These are phyloP conservation scores for Alaudala cheleensis DNA, from an alignment of 2,113 vertebrate genomes.

Conservation along the genomic window DNA sequence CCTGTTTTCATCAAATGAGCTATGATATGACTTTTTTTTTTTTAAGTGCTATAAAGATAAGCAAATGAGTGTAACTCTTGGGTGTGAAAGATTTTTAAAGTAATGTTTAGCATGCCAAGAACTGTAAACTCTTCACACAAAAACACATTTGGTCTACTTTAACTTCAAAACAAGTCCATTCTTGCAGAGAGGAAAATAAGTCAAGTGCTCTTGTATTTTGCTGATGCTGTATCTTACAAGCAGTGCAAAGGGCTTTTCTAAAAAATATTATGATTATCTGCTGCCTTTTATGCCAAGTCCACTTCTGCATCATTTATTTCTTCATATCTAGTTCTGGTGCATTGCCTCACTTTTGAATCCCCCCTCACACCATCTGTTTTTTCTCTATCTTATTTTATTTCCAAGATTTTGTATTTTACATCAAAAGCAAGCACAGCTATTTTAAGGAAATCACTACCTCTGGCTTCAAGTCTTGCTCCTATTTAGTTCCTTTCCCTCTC, in stretches of 20 bases:
- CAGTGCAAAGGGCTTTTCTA: background rate
- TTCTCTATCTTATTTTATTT: constrained; percentile 24
- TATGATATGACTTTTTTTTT: background rate
- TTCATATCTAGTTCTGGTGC: background rate
- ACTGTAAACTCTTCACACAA: background rate
- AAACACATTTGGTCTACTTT: constrained; percentile 10
- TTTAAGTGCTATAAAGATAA: constrained; percentile 46
- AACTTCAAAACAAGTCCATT: constrained; percentile 7
- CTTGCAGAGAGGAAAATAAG: constrained; percentile 1
- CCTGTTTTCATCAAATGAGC: background rate
- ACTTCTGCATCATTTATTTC: constrained; percentile 16
- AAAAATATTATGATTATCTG: background rate
- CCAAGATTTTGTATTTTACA: constrained; percentile 49
- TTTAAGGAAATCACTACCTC: constrained; percentile 37
- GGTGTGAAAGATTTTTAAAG: constrained; percentile 13
- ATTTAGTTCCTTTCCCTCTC: background rate
- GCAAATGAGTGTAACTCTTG: constrained; percentile 16
- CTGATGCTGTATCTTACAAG: background rate
- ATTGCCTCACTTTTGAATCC: background rate
- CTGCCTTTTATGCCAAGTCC: background rate
- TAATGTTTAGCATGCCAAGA: constrained; percentile 2
- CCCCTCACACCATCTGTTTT: constrained; percentile 49
- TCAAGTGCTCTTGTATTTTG: background rate
- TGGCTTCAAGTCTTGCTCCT: constrained; percentile 5
- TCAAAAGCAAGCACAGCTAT: constrained; percentile 8